These are phyloP conservation scores for Drosophila rubida DNA, from an alignment of 2,888 invertebrate genomes.

Conservation along the genomic window DNA sequence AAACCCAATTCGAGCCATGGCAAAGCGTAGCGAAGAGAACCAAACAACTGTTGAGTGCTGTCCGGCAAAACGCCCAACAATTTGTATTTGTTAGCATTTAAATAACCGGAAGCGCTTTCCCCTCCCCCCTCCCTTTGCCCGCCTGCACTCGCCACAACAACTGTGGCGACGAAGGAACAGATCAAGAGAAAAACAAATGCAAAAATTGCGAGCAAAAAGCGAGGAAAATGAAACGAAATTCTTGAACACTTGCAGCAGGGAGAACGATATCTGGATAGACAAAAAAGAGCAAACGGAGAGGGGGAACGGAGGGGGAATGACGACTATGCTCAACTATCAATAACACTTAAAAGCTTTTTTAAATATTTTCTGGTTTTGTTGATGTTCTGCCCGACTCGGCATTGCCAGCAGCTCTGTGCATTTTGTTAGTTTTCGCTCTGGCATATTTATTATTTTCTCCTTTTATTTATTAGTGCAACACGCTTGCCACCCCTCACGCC, in stretches of 20 bases:
- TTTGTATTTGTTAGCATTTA: constrained; percentile 79
- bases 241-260: constrained; percentile 22
- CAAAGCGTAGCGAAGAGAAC: constrained; percentile 28
- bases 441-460: constrained; percentile 67
- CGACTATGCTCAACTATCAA: constrained; percentile 66
- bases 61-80: constrained; percentile 64
- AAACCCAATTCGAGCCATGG: constrained; percentile 36
- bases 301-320: background rate
- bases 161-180: constrained; percentile 29
- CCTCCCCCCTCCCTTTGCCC: background rate
- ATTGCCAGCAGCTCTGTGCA: constrained; percentile 45
- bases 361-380: constrained; percentile 60
- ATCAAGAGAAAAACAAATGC: constrained; percentile 48
- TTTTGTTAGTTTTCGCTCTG: constrained; percentile 59
- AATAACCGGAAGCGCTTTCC: constrained; percentile 73
- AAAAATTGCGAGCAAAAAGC: constrained; percentile 44
- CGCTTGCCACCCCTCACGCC: constrained; percentile 21
- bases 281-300: background rate
- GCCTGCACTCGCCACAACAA: constrained; percentile 12
- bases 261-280: background rate
- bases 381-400: constrained; percentile 26
- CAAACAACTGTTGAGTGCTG: constrained; percentile 77
- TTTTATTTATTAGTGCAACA: constrained; percentile 68
- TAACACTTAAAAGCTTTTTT: constrained; percentile 79
- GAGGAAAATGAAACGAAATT: constrained; percentile 37